Base-by-base conservation (phyloP, 2,113 vertebrate genomes). In the Equus quagga region DNA sequence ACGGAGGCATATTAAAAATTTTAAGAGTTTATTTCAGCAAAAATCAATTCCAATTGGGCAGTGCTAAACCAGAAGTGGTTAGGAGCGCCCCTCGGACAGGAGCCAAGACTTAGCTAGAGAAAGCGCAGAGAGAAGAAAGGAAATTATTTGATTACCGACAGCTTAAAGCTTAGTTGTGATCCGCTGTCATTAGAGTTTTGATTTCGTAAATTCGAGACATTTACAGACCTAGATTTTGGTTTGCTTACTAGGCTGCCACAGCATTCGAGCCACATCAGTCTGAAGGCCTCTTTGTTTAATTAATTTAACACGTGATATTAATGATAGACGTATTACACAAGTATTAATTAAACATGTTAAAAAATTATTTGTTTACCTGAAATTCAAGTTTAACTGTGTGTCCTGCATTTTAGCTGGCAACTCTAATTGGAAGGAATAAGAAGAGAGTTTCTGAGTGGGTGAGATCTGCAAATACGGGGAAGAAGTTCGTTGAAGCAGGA, bases 291-390 rank as follows among this genome's bases (percentile, higher is more conserved):
- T 8, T 73, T 31, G 54, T 23, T 62, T 83, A 36, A 31, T 62
- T 83, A 51, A 83, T 44, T 28, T 10, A 82, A 64, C 41, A 83
- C 60, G 62, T n/a, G 5, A 62, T 88, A 84, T 54, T 83, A 78
- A 72, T 51, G 85, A 92, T 65, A 56, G 0, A 44, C 46, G 46
- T 81, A 49, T 65, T 17, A 44, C 15, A 64, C 58, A 36, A 85
- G 4, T 14, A 19, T 31, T n/a, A 82, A 75, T 81, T 75, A 36
- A 36, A 60, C 17, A 46, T 14, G 56, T 60, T 80, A 81, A 65
- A 28, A 79, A 94, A 62, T 44, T 69, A 28, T 81, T 89, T 69
- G n/a, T 81, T 89, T 54, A 79, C n/a, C 64, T 72, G 69, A 72
- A 82, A 96, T 64, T 62, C 54, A 78, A 13, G 17, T 44, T 41